These are phyloP conservation scores for Microtus richardsoni DNA, from an alignment of 2,113 vertebrate species.

Conservation along the genomic window DNA sequence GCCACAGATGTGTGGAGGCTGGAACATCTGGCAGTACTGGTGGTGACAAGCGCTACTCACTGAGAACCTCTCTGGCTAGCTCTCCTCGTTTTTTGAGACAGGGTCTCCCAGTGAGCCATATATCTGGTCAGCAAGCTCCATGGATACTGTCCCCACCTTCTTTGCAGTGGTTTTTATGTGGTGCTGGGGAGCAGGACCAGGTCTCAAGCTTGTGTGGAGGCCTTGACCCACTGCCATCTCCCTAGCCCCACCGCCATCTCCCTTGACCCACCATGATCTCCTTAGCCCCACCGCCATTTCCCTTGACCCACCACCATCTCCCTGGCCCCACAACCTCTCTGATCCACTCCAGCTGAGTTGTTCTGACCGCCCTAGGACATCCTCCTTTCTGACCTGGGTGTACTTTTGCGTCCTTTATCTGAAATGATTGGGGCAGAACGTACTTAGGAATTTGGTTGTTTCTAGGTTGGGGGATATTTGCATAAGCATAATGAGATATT, in stretches of 20 bases:
- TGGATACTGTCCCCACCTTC: neutral
- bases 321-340: neutral
- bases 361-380: neutral
- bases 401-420: neutral
- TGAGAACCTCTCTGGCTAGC: neutral
- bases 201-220: neutral
- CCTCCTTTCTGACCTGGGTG: neutral
- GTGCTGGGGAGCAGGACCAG: neutral
- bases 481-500: neutral
- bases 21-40: neutral
- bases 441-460: neutral
- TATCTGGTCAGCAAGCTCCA: neutral
- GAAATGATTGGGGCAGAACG: neutral
- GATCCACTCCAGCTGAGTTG: neutral
- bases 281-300: no score
- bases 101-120: neutral
- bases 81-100: neutral
- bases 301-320: neutral
- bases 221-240: neutral
- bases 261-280: no score
- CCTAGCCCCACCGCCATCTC: fast-evolving
- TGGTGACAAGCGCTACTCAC: neutral
- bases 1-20: neutral
- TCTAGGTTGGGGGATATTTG: neutral
- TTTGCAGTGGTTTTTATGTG: neutral